A percentile compares a stretch with the other conserved stretches of the same genome.
phyloP scores from a whole-genome alignment of 1,140 invertebrate species.

The Lepidotrigona ventralis region DNA sequence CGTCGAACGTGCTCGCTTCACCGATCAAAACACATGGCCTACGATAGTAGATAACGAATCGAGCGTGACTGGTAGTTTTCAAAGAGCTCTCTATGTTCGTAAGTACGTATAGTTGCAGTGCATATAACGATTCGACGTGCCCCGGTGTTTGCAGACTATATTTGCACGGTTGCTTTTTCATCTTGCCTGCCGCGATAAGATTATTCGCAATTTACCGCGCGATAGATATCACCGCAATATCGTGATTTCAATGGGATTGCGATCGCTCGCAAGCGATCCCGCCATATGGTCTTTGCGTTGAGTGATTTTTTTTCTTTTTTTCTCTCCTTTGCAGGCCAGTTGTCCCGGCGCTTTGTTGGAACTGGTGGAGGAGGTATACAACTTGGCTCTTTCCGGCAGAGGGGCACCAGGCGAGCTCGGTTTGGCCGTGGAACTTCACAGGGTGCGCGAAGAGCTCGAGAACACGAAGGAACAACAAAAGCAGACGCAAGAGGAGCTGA shows the following conservation, averaged over 20 bases:
- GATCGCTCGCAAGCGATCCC: neutral
- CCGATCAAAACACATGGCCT: neutral
- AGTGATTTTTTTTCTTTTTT: neutral
- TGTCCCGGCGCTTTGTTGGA: slow-evolving; percentile 73
- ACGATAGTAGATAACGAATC: slow-evolving; percentile 21
- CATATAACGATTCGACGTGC: neutral
- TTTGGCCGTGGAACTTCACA: slow-evolving; percentile 86
- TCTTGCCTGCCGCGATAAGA: neutral
- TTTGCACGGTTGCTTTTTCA: neutral
- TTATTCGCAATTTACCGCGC: neutral
- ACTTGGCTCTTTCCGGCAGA: slow-evolving; percentile 83
- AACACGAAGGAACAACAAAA: slow-evolving; percentile 86
- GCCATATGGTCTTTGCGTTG: slow-evolving; percentile 6
- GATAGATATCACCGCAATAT: neutral
- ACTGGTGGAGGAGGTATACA: slow-evolving; percentile 86
- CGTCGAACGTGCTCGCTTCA: neutral
- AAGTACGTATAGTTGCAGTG: neutral
- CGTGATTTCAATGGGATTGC: neutral
- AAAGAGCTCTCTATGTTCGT: too few relatives aligned
- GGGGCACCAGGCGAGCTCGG: slow-evolving; percentile 79
- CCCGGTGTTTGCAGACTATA: neutral
- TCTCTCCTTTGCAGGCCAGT: slow-evolving; percentile 56
- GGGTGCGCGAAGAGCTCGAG: slow-evolving; percentile 90
- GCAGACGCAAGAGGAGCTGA: slow-evolving; percentile 89
- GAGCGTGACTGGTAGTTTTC: neutral